A percentile compares a stretch with the other conserved stretches of the same genome.
These are phyloP conservation scores for Pipistrellus pipistrellus DNA, from an alignment of 2,797 vertebrate species.

Conservation along the genomic window DNA sequence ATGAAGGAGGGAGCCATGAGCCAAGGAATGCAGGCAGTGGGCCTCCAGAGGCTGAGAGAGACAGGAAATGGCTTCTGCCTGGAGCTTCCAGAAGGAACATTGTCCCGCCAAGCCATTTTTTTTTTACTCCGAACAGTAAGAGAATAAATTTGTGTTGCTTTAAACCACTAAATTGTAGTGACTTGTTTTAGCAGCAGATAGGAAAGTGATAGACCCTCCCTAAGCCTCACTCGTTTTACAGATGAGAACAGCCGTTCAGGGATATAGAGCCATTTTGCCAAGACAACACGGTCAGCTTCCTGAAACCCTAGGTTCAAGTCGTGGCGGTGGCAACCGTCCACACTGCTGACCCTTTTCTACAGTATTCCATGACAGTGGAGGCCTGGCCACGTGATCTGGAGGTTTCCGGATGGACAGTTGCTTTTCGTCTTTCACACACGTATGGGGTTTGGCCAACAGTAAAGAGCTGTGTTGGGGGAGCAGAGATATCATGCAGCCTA, in stretches of 20 bases:
- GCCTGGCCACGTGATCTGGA: background rate
- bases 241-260: background rate
- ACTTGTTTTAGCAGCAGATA: constrained; percentile 43
- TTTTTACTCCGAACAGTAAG: background rate
- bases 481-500: background rate
- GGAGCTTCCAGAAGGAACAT: background rate
- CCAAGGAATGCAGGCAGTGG: background rate
- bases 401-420: background rate
- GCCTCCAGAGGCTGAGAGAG: background rate
- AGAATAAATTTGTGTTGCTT: background rate
- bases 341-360: background rate
- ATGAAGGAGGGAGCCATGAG: background rate
- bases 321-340: background rate
- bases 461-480: background rate
- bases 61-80: background rate
- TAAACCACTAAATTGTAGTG: background rate
- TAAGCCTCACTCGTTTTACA: background rate
- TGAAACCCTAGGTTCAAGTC: background rate
- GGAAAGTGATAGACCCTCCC: background rate
- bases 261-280: too few relatives aligned
- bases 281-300: background rate
- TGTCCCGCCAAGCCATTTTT: background rate
- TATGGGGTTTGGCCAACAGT: background rate
- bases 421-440: background rate
- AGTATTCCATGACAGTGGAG: background rate